Evolutionary conservation across 2,888 invertebrate species (phyloP).

Genomic region (Pogonocherus hispidulus): DNA sequence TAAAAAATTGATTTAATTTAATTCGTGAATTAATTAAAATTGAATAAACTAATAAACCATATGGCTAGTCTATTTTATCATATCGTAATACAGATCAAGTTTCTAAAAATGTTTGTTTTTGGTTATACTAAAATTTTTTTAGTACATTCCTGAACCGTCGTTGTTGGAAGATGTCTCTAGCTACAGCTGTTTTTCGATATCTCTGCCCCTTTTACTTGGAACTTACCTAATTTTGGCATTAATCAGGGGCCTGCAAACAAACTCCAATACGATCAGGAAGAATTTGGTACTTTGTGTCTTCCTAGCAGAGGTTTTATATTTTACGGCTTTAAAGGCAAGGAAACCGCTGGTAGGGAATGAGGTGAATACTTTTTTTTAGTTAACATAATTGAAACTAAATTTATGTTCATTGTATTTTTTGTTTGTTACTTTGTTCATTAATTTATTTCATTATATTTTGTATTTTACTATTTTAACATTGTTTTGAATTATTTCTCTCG

Average conservation of each 20-base stretch:
- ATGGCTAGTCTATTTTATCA: too few relatives aligned
- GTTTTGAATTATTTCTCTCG: too few relatives aligned
- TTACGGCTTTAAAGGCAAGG: conserved; percentile 89
- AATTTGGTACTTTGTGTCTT: conserved; percentile 94
- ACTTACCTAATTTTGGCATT: conserved; percentile 86
- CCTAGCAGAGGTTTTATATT: conserved; percentile 86
- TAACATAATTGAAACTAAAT: conserved; percentile 2
- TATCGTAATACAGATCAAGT: too few relatives aligned
- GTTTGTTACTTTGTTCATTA: too few relatives aligned
- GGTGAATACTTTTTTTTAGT: conserved; percentile 68
- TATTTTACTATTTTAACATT: too few relatives aligned
- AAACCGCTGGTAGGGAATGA: conserved; percentile 86
- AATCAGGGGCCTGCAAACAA: conserved; percentile 86
- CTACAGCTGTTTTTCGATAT: conserved; percentile 89
- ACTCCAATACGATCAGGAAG: conserved; percentile 94
- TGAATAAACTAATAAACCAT: too few relatives aligned
- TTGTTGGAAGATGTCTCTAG: conserved; percentile 88
- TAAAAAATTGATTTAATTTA: too few relatives aligned
- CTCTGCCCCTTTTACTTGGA: conserved; percentile 83
- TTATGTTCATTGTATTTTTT: too few relatives aligned
- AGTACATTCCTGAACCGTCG: conserved; percentile 90
- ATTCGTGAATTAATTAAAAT: too few relatives aligned
- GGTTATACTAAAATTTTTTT: too few relatives aligned
- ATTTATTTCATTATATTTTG: too few relatives aligned
- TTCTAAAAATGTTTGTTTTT: too few relatives aligned